Evolutionary conservation across 2,113 vertebrate genomes (phyloP).

Genomic region (Tachycineta bicolor): DNA sequence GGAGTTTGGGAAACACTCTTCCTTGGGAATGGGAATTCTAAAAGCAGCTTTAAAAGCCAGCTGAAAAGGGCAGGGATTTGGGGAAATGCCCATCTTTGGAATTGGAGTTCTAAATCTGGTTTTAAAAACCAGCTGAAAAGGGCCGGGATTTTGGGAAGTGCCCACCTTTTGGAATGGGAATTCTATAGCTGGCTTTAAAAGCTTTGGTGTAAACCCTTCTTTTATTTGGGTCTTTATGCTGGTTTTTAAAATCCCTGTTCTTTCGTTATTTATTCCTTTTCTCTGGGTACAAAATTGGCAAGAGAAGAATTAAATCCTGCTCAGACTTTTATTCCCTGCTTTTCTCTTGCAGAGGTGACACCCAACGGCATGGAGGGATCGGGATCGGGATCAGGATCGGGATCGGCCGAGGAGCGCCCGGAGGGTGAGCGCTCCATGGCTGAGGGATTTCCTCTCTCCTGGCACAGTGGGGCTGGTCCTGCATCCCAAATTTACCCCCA

Average conservation of each 20-base stretch:
- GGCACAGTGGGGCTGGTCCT: rapidly evolving
- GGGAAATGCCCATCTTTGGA: background rate
- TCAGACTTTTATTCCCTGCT: background rate
- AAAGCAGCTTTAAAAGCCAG: background rate
- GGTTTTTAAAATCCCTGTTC: background rate
- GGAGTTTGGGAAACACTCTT: background rate
- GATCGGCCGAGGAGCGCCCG: background rate
- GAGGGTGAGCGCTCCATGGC: background rate
- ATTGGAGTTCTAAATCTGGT: too few relatives aligned
- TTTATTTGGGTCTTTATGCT: background rate
- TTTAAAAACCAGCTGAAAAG: background rate
- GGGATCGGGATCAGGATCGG: background rate
- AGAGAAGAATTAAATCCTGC: background rate
- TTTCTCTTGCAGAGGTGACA: background rate
- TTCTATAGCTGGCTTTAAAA: background rate
- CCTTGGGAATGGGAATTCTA: rapidly evolving
- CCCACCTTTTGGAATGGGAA: background rate
- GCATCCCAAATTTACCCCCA: background rate
- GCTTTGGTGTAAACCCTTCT: rapidly evolving
- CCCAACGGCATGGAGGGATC: background rate
- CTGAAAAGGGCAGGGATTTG: too few relatives aligned
- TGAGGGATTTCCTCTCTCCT: rapidly evolving
- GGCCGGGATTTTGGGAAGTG: background rate
- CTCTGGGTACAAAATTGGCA: background rate
- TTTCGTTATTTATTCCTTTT: background rate